phyloP scores from a whole-genome alignment of 2,797 vertebrate genomes.

The Margarornis squamiger region DNA sequence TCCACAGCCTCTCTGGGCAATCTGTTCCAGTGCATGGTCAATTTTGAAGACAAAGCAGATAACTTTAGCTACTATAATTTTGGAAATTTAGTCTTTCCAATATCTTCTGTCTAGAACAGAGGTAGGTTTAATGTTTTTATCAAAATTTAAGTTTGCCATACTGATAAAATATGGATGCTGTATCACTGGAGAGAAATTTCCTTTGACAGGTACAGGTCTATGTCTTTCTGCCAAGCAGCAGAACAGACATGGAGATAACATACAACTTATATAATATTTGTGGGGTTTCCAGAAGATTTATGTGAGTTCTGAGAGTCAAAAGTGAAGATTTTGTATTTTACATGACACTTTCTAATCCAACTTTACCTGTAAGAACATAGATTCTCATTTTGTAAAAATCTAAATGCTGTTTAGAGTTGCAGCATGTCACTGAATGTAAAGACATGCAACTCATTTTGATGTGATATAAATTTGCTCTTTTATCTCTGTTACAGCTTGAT shows the following conservation, averaged over 20 bases:
- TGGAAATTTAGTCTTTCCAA: not conserved
- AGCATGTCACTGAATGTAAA: not conserved
- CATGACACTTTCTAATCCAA: not conserved
- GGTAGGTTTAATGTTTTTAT: not conserved
- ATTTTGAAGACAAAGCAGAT: not conserved
- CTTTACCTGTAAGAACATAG: not conserved
- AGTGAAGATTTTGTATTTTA: not conserved
- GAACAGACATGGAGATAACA: not conserved
- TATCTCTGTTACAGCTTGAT: not conserved
- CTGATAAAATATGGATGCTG: not conserved
- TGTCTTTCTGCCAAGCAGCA: not conserved
- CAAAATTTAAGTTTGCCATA: not conserved
- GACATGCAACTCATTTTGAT: not conserved
- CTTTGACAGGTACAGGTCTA: not conserved
- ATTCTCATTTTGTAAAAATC: not conserved
- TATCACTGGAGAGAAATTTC: not conserved
- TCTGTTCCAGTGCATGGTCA: rapidly evolving
- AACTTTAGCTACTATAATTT: not conserved
- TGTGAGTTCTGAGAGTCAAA: not conserved
- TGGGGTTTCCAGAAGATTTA: not conserved
- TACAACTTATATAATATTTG: not conserved
- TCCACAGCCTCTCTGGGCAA: not conserved
- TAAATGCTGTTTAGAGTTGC: not conserved
- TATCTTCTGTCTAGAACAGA: not conserved
- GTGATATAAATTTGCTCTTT: not conserved